These are phyloP conservation scores for Epinephelus moara DNA, from an alignment of 2,113 vertebrate genomes.

Conservation along the genomic window DNA sequence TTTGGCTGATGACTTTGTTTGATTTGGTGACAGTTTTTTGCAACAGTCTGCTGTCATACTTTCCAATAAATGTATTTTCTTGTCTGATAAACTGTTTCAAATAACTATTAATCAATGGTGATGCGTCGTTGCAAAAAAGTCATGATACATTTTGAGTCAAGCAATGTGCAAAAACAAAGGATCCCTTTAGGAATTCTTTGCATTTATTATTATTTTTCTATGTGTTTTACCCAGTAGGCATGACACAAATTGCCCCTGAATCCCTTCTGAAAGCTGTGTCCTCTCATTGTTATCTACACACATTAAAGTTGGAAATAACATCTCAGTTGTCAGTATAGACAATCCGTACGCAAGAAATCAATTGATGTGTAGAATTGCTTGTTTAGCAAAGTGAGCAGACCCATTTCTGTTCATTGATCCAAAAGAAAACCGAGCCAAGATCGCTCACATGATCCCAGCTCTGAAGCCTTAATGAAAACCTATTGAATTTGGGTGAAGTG, in stretches of 20 bases:
- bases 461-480: constrained; percentile 49
- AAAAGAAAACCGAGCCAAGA: constrained; percentile 31
- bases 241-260: neutral
- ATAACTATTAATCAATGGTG: neutral
- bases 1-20: constrained; percentile 21
- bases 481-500: constrained; percentile 54
- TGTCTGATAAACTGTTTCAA: constrained; percentile 16
- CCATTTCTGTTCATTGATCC: constrained; percentile 43
- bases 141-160: neutral
- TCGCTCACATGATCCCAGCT: constrained; percentile 44
- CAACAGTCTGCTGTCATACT: neutral
- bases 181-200: neutral
- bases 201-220: neutral
- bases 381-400: neutral
- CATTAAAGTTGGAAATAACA: neutral
- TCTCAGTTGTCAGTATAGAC: neutral
- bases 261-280: neutral
- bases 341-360: neutral
- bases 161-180: neutral
- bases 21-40: neutral
- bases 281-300: neutral
- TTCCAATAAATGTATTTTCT: constrained; percentile 14
- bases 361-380: constrained; percentile 1
- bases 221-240: neutral
- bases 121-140: neutral